Evolutionary conservation across 2,888 invertebrate species (phyloP).

Genomic region (Ophraella communa): DNA sequence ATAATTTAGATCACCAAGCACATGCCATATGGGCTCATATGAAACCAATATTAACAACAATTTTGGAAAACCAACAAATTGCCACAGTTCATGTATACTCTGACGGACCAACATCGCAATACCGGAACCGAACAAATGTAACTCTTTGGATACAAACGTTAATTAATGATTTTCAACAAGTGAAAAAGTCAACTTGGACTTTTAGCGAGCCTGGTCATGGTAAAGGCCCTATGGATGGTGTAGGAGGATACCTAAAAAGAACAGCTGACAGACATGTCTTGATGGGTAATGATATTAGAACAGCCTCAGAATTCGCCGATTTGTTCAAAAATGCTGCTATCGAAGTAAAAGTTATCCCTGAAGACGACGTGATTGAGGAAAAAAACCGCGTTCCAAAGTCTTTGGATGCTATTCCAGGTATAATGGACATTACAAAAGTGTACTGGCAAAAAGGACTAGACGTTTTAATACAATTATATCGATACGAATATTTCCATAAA

Average conservation of each 20-base stretch:
- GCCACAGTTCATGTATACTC: slow-evolving; percentile 19
- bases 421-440: slow-evolving; percentile 15
- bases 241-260: slow-evolving; percentile 52
- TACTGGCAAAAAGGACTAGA: not conserved
- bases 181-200: slow-evolving; percentile 44
- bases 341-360: not conserved
- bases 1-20: slow-evolving; percentile 20
- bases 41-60: slow-evolving; percentile 17
- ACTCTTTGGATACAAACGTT: slow-evolving; percentile 17
- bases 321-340: slow-evolving; percentile 10
- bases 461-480: not conserved
- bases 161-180: slow-evolving; percentile 11
- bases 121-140: slow-evolving; percentile 14
- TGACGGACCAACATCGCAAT: slow-evolving; percentile 14
- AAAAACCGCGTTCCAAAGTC: not conserved
- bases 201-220: slow-evolving; percentile 53
- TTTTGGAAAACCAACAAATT: slow-evolving; percentile 15
- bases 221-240: slow-evolving; percentile 53
- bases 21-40: slow-evolving; percentile 17
- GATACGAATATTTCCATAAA: not conserved
- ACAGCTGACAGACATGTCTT: slow-evolving; percentile 42
- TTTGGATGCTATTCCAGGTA: slow-evolving; percentile 3
- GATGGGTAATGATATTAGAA: not conserved
- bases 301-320: slow-evolving; percentile 14
- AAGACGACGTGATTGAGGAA: not conserved